Percentiles rank a stretch among this genome's conserved stretches.
Evolutionary conservation across 2,113 vertebrate species (phyloP).

Genomic region (Ictidomys tridecemlineatus): DNA sequence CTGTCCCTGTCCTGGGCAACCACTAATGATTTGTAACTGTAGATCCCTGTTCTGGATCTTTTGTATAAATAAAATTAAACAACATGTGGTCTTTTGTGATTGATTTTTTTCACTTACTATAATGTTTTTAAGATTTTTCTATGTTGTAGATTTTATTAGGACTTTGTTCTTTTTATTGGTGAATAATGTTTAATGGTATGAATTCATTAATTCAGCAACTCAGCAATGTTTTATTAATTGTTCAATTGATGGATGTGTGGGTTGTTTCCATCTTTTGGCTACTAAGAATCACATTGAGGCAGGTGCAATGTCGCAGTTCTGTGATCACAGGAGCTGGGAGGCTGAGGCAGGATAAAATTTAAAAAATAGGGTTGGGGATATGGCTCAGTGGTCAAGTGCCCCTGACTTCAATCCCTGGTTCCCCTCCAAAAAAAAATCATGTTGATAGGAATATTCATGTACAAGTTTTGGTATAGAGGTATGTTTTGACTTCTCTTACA

Average conservation of each 20-base stretch:
- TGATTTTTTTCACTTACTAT: background rate
- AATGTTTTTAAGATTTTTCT: background rate
- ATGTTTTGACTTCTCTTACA: background rate
- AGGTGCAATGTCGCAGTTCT: too few species aligned
- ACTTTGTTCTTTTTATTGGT: background rate
- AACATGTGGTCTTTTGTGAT: background rate
- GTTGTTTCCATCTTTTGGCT: background rate
- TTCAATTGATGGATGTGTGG: background rate
- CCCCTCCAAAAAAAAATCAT: background rate
- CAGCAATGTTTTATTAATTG: background rate
- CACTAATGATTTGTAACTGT: too few species aligned
- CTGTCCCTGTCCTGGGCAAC: background rate
- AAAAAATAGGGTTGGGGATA: too few species aligned
- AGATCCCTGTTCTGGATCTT: background rate
- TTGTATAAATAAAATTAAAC: background rate
- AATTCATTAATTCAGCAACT: background rate
- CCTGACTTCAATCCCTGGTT: too few species aligned
- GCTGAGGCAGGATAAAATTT: too few species aligned
- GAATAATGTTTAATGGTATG: background rate
- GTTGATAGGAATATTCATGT: background rate
- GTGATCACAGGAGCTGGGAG: too few species aligned
- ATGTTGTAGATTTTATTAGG: background rate
- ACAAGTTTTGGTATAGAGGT: background rate
- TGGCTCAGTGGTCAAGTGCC: too few species aligned
- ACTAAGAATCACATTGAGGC: background rate